These are phyloP conservation scores for Halcyon leucocephala DNA, from an alignment of 2,797 vertebrate species.

Conservation along the genomic window DNA sequence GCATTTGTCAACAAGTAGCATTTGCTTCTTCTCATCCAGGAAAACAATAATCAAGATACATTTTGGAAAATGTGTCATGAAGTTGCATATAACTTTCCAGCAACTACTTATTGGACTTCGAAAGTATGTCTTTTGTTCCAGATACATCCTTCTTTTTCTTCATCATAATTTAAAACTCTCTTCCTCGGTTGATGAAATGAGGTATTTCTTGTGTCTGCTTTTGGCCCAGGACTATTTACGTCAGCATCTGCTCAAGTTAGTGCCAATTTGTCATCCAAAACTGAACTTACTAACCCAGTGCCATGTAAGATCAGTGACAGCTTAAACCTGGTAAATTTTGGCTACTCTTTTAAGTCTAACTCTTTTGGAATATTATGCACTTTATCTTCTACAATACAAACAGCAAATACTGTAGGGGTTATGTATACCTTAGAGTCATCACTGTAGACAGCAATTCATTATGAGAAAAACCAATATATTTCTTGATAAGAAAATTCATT, in stretches of 20 bases:
- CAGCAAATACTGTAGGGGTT: neutral
- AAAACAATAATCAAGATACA: neutral
- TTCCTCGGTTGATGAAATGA: neutral
- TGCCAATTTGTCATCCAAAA: neutral
- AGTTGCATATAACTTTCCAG: neutral
- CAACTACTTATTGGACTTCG: neutral
- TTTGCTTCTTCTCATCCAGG: neutral
- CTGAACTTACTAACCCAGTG: neutral
- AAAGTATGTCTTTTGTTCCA: neutral
- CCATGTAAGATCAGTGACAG: neutral
- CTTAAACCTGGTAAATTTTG: neutral
- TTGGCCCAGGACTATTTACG: neutral
- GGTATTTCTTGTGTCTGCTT: neutral
- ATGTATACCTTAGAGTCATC: neutral
- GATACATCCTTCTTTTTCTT: neutral
- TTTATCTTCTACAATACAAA: neutral
- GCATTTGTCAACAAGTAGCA: neutral
- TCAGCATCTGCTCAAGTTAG: neutral
- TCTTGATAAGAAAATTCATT: neutral
- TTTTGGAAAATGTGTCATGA: neutral
- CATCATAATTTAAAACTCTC: neutral
- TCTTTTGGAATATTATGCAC: neutral
- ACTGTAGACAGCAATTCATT: neutral
- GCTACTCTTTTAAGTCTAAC: neutral
- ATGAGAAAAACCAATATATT: neutral